phyloP scores from a whole-genome alignment of 2,888 invertebrate species.

The Megastigmus dorsalis region DNA sequence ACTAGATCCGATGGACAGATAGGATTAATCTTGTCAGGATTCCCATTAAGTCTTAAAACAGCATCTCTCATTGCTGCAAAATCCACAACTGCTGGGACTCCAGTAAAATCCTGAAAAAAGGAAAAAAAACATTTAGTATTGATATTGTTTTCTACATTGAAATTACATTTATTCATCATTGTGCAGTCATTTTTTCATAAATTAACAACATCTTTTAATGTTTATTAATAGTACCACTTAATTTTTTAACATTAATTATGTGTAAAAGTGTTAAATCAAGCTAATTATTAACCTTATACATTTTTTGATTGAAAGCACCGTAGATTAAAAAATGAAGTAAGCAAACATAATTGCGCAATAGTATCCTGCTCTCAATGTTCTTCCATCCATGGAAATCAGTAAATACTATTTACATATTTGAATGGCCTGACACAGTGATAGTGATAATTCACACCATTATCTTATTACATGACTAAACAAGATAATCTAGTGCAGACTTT shows the following conservation, averaged over 20 bases:
- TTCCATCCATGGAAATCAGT: background rate
- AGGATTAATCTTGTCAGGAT: constrained; percentile 96
- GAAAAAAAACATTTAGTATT: background rate
- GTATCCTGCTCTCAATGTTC: constrained; percentile 1
- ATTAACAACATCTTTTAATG: background rate
- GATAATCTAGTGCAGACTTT: too few relatives aligned
- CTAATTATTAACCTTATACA: too few relatives aligned
- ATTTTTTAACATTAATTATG: too few relatives aligned
- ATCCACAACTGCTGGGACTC: constrained; percentile 98
- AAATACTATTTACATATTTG: constrained; percentile 29
- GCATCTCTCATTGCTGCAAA: constrained; percentile 99
- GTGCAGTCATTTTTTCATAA: too few relatives aligned
- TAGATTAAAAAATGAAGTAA: too few relatives aligned
- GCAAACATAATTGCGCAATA: constrained; percentile 15
- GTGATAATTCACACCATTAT: constrained; percentile 12
- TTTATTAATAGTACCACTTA: too few relatives aligned
- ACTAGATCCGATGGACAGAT: constrained; percentile 98
- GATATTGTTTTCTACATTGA: background rate
- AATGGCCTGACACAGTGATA: background rate
- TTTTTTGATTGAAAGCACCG: too few relatives aligned
- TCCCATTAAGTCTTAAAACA: constrained; percentile 88
- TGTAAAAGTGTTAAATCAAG: too few relatives aligned
- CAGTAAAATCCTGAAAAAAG: constrained; percentile 88
- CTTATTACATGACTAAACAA: background rate
- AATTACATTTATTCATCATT: too few relatives aligned